Percentiles rank a stretch among this genome's conserved stretches.
Conservation (phyloP, 2,888 invertebrate genomes). For the Cerceris ruficornis region DNA sequence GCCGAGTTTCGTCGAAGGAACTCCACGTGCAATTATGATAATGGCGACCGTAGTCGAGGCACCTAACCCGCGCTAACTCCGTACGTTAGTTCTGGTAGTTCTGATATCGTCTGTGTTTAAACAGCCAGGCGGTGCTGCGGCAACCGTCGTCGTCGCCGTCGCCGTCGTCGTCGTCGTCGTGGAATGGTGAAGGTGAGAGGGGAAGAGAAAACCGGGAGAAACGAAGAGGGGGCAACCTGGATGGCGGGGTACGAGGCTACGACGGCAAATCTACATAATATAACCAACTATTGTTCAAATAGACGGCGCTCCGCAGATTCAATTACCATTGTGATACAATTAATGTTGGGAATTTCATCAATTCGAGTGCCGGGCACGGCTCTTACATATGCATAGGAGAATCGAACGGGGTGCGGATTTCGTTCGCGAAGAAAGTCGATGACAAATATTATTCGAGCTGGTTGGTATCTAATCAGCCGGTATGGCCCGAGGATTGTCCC, state of each 20-base stretch:
- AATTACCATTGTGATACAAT: conserved; percentile 82
- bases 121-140: conserved; percentile 78
- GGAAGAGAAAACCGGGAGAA: conserved; percentile 48
- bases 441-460: conserved; percentile 67
- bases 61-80: conserved; percentile 72
- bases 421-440: conserved; percentile 67
- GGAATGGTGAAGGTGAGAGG: conserved; percentile 1
- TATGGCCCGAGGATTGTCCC: background rate
- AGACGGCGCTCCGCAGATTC: conserved; percentile 81
- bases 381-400: conserved; percentile 81
- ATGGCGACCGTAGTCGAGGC: conserved; percentile 74
- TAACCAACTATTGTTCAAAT: conserved; percentile 82
- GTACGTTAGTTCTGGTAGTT: conserved; percentile 78
- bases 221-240: conserved; percentile 66
- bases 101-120: conserved; percentile 82
- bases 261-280: conserved; percentile 82
- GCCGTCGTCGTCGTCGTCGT: background rate
- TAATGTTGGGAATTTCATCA: conserved; percentile 82
- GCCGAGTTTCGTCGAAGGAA: conserved; percentile 69
- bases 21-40: conserved; percentile 79
- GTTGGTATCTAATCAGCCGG: conserved; percentile 56
- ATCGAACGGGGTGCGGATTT: conserved; percentile 77
- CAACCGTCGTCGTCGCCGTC: conserved; percentile 62
- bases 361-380: conserved; percentile 79
- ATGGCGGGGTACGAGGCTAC: conserved; percentile 69